Percentiles rank a stretch among this genome's conserved stretches.
Evolutionary conservation across 2,113 vertebrate genomes (phyloP).

Genomic region (Corapipo altera): DNA sequence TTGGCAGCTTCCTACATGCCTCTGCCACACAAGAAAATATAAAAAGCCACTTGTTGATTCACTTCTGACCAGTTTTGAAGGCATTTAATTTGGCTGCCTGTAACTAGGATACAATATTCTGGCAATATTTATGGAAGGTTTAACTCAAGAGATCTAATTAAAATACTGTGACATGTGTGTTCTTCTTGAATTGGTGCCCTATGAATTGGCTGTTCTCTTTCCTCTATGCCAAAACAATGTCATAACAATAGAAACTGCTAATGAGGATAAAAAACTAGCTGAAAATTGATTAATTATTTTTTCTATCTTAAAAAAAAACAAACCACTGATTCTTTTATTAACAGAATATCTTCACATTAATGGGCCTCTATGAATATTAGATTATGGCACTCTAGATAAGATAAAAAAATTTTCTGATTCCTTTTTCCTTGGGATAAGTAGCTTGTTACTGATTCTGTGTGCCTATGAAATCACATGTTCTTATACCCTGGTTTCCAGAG

Average conservation of each 20-base stretch:
- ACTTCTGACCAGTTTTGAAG: background rate
- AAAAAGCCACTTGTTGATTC: background rate
- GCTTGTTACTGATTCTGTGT: background rate
- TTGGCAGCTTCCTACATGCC: background rate
- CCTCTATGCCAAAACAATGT: slow-evolving; percentile 49
- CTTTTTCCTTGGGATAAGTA: background rate
- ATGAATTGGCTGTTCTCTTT: slow-evolving; percentile 37
- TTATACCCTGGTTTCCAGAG: background rate
- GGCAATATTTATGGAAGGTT: slow-evolving; percentile 34
- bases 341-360: background rate
- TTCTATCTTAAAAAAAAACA: background rate
- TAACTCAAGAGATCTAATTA: slow-evolving; percentile 72
- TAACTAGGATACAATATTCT: slow-evolving; percentile 37
- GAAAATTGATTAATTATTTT: slow-evolving; percentile 14
- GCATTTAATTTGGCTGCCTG: background rate
- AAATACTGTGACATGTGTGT: slow-evolving; percentile 51
- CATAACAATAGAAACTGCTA: slow-evolving; percentile 55
- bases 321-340: background rate
- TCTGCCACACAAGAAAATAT: background rate
- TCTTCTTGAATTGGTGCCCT: slow-evolving; percentile 48
- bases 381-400: background rate
- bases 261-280: slow-evolving; percentile 55
- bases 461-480: background rate
- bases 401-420: background rate
- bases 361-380: background rate